Evolutionary conservation across 2,888 invertebrate genomes (phyloP).

Genomic region (Muschampia plurimacula): DNA sequence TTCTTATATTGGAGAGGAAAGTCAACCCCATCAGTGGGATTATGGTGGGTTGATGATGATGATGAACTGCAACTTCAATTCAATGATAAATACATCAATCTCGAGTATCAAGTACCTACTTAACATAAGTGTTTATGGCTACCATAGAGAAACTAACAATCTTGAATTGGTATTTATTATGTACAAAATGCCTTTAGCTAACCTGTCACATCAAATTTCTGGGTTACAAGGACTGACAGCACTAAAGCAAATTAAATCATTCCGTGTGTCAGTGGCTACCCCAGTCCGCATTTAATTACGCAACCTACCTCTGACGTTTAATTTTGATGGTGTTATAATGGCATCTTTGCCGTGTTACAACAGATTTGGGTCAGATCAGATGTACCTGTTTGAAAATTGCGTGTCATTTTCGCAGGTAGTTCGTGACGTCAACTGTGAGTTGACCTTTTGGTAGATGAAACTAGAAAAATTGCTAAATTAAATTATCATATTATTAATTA

Average conservation of each 20-base stretch:
- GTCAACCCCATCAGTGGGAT: no score
- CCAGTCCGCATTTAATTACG: slow-evolving; percentile 1
- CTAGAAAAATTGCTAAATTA: no score
- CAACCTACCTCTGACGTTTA: background rate
- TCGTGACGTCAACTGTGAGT: background rate
- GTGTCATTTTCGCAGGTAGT: background rate
- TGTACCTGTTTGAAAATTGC: background rate
- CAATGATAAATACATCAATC: no score
- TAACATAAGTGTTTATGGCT: no score
- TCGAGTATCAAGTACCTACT: no score
- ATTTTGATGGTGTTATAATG: slow-evolving; percentile 2
- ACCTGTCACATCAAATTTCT: background rate
- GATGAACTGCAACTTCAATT: no score
- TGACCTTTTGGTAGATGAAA: background rate
- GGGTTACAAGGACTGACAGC: slow-evolving; percentile 5
- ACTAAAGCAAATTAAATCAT: slow-evolving; percentile 6
- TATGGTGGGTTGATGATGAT: no score
- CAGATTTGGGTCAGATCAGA: slow-evolving; percentile 3
- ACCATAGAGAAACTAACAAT: no score
- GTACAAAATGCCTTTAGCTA: background rate
- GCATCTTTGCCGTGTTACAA: background rate
- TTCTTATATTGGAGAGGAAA: no score
- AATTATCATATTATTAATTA: no score
- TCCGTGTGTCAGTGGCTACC: background rate
- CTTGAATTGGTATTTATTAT: background rate